Base-by-base conservation (phyloP, 2,113 vertebrate genomes). In the Cyanoderma ruficeps region DNA sequence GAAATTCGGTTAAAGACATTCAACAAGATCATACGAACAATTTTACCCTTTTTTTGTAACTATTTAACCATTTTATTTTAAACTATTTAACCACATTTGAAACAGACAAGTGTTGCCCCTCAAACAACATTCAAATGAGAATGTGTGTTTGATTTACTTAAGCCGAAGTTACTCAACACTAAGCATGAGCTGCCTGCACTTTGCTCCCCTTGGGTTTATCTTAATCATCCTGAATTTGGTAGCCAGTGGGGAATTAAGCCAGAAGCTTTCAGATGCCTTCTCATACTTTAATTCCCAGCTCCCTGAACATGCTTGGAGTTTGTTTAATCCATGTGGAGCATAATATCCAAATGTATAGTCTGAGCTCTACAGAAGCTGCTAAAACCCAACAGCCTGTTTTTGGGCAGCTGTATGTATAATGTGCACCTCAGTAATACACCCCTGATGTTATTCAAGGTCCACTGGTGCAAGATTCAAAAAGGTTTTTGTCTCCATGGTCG, bases 401-500 rank as follows among this genome's bases (percentile, higher is more conserved):
- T 11, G 22, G 52, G 64, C 86, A 72, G 53, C 63, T 31, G 2
- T 24, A 5, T 1, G 0, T 50, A 77, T 76, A 15, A 72, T 1
- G 3, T 33, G 46, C 49, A 0, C 68, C 65, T 64, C 76, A 68
- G 68, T 97, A 93, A 96, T 70, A 37, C 76, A 22, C 12, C 27
- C 2, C 74, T 86, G 65, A 69, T 93, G 71, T 95, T 55, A 68
- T 96, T 91, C 56, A 93, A 99, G 98, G 97, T 81, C 98, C 94
- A 10, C 91, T 90, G 49, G 78, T 68, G 59, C 90, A 90, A 81
- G 96, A 97, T 47, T 70, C 95, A n/a, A 96, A 98, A 63, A 97
- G 56, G 33, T 94, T 94, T 70, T 99, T 99, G 99, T 98, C 98
- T 52, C 97, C 93, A 0, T 99, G 99, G 99, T 99, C 99, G 39